phyloP scores from a whole-genome alignment of 2,888 invertebrate species.

The Andrena haemorrhoa region DNA sequence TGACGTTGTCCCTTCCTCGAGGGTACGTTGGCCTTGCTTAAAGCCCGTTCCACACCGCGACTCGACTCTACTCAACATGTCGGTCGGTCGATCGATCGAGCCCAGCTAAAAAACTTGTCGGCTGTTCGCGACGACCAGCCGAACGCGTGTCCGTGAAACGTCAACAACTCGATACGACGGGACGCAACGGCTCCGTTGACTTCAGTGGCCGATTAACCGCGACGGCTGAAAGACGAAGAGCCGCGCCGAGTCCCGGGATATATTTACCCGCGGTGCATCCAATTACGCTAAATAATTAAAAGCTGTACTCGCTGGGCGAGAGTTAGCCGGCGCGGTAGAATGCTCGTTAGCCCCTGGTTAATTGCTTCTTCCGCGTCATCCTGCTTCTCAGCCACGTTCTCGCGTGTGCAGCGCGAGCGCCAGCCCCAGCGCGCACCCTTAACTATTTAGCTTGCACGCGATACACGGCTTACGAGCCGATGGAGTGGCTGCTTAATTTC shows the following conservation, averaged over 20 bases:
- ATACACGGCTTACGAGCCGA: slow-evolving; percentile 54
- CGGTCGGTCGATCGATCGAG: slow-evolving; percentile 50
- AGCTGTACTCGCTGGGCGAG: slow-evolving; percentile 45
- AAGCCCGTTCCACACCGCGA: slow-evolving; percentile 32
- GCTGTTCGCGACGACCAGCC: slow-evolving; percentile 10
- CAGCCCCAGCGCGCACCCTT: slow-evolving; percentile 26
- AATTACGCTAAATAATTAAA: slow-evolving; percentile 70
- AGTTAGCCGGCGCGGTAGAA: slow-evolving; percentile 55
- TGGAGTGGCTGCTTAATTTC: slow-evolving; percentile 68
- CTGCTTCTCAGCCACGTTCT: slow-evolving; percentile 23
- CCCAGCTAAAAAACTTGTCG: slow-evolving; percentile 18
- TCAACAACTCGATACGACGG: not conserved
- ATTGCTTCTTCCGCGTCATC: slow-evolving; percentile 61
- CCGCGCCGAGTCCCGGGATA: slow-evolving; percentile 1
- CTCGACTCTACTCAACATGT: not conserved
- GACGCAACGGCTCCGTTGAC: not conserved
- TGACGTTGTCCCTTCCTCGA: slow-evolving; percentile 54
- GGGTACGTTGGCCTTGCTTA: slow-evolving; percentile 61
- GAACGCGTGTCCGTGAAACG: slow-evolving; percentile 7
- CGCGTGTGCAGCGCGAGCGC: slow-evolving; percentile 37
- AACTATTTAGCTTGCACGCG: slow-evolving; percentile 60
- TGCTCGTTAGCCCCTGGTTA: slow-evolving; percentile 67
- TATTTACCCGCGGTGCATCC: slow-evolving; percentile 39
- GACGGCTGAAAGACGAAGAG: slow-evolving; percentile 4
- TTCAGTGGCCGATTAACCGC: not conserved